Evolutionary conservation across 1,140 invertebrate genomes (phyloP).

Genomic region (Helicorthomorpha holstii): DNA sequence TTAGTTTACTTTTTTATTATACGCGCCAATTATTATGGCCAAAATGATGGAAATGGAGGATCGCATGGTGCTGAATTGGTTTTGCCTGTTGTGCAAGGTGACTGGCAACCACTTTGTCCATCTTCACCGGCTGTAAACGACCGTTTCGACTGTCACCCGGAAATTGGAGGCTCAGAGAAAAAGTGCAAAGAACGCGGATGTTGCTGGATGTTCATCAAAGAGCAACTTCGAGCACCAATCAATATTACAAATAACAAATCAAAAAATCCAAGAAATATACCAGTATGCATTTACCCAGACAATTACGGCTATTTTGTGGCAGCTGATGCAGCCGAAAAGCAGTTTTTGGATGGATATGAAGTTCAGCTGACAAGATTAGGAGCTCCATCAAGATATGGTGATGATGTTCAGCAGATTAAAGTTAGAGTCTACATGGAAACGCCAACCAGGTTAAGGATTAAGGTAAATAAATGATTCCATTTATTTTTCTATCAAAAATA

Average conservation of each 20-base stretch:
- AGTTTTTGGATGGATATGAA: constrained; percentile 9
- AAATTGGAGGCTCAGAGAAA: constrained; percentile 16
- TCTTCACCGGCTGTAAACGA: neutral
- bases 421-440: constrained; percentile 14
- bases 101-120: neutral
- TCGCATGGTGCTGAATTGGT: neutral
- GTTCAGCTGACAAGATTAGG: constrained; percentile 5
- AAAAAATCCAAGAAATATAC: neutral
- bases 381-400: constrained; percentile 11
- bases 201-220: constrained; percentile 19
- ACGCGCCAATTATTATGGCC: neutral
- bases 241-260: neutral
- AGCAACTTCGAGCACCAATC: neutral
- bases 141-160: constrained; percentile 28
- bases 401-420: constrained; percentile 9
- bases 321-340: constrained; percentile 1
- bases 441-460: constrained; percentile 11
- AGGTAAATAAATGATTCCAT: too few relatives aligned
- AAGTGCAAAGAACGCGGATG: constrained; percentile 26
- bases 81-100: neutral
- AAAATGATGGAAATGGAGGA: neutral
- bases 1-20: neutral
- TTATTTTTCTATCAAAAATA: too few relatives aligned
- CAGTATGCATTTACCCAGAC: constrained; percentile 9
- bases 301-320: constrained; percentile 12